Evolutionary conservation across 2,888 invertebrate species (phyloP), one percentile per base, ranked within the genome.

Genomic region (Melieria crassipennis): DNA sequence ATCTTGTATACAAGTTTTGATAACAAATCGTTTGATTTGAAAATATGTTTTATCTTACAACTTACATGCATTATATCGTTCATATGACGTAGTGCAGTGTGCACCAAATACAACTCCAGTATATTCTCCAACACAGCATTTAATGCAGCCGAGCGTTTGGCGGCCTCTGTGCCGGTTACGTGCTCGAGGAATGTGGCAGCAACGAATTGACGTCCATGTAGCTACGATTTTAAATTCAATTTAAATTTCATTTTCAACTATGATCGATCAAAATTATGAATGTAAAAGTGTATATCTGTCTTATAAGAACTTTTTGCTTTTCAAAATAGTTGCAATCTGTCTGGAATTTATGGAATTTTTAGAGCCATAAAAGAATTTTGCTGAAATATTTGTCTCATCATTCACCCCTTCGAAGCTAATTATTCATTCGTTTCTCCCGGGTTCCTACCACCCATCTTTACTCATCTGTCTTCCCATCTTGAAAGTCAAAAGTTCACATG

Each of bases 191-290:
- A 65, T 89, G 92, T 73, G 89, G 88, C 52, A 93, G 91, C 83
- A 0, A 96, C 87, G 83, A 95, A 94, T 57, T 92, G 91, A 65
- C 96, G 91, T 77, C 94, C 94, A 83, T 97, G 96, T 0, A 95
- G 91, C 91, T 94, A 88, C 0, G 48, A 64, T 10, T 9, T 10
- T n/a, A 46, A 46, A 45, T 10, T n/a, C 16, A 46, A 45, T 46
- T 1, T 13, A 55, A 61, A 50, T 42, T 46, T 50, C 42, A 60
- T 67, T 42, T 11, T 57, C 30, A 10, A 13, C n/a, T 7, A n/a
- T 52, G 11, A 52, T 52, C 6, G 30, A 6, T 16, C 30, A 30
- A 30, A 30, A 30, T 30, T 3, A 30, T 30, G 30, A 30, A 30
- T 30, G 3, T 30, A 30, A 30, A 2, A 30, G 30, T 30, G 3